Percentiles rank a stretch among this genome's conserved stretches.
phyloP scores from a whole-genome alignment of 2,113 vertebrate genomes.

The Eurypyga helias region DNA sequence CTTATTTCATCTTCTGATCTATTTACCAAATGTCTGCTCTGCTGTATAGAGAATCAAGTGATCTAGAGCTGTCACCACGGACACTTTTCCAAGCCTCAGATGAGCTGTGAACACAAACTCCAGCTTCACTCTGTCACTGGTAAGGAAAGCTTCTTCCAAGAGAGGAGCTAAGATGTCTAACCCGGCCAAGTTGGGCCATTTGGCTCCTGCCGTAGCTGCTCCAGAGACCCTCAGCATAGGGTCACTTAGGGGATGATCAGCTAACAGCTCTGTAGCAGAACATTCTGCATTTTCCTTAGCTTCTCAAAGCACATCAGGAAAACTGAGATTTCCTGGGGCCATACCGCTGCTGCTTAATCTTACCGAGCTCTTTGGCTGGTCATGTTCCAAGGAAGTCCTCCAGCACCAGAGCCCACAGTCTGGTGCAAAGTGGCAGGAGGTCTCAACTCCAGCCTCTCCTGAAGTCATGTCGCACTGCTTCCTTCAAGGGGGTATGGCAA shows the following conservation, averaged over 20 bases:
- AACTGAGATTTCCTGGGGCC: neutral
- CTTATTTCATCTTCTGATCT: neutral
- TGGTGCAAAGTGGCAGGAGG: neutral
- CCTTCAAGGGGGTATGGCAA: neutral
- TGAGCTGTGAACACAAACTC: neutral
- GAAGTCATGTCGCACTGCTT: neutral
- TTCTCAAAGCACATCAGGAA: neutral
- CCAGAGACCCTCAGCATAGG: neutral
- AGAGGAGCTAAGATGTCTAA: neutral
- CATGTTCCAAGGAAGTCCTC: neutral
- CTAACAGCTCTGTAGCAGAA: neutral
- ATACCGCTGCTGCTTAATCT: neutral
- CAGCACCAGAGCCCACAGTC: accelerated
- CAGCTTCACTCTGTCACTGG: neutral
- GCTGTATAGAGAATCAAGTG: neutral
- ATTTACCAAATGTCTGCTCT: neutral
- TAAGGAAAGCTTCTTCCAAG: neutral
- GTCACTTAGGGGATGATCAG: neutral
- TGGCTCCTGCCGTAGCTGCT: neutral
- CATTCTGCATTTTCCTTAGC: neutral
- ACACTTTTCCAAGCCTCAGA: neutral
- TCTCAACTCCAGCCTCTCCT: neutral
- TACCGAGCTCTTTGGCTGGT: neutral
- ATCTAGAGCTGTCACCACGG: neutral
- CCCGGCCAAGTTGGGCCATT: neutral